Base-by-base conservation (phyloP, 2,888 invertebrate genomes). In the Plagodis pulveraria region DNA sequence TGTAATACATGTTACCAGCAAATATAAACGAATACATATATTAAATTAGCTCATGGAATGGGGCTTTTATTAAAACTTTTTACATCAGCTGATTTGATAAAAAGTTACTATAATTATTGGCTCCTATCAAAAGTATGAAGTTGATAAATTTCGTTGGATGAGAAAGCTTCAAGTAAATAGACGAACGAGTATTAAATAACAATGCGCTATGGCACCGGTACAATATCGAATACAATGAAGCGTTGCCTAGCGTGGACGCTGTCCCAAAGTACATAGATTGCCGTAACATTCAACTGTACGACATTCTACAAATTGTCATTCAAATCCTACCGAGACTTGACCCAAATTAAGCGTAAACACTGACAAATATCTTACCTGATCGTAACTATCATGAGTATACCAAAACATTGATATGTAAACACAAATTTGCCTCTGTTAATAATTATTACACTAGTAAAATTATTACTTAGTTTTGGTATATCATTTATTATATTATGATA, bases 291-390 rank as follows among this genome's bases (percentile, higher is more conserved):
- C 56, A 52, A 55, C 54, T 62, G 77, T 74, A 80, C 77, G 77
- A 74, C 81, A 77, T 70, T 81, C 79, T 80, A 80, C 72, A 51
- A 58, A 65, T 69, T 53, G 65, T 74, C 67, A 73, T 71, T 78
- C 73, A 70, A 72, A 71, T 50, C 74, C 77, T 77, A 76, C 73
- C 73, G 78, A 80, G 77, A 85, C 74, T 73, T 76, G 77, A 77
- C 79, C 81, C 81, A 80, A 78, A 76, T 74, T 67, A 91, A 91
- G 91, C 91, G 80, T 79, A 69, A 80, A 91, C 88, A 91, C 79
- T 77, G 87, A 90, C 83, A 78, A 63, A 83, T 78, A 83, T 69
- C 89, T 91, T 91, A 91, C 91, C 91, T 92, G 84, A 65, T 50
- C 33, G 38, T 40, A 57, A 55, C 67, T 65, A 52, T 52, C 64